Conservation (phyloP, 2,888 invertebrate species). For the Eumacrocentrus americanus region DNA sequence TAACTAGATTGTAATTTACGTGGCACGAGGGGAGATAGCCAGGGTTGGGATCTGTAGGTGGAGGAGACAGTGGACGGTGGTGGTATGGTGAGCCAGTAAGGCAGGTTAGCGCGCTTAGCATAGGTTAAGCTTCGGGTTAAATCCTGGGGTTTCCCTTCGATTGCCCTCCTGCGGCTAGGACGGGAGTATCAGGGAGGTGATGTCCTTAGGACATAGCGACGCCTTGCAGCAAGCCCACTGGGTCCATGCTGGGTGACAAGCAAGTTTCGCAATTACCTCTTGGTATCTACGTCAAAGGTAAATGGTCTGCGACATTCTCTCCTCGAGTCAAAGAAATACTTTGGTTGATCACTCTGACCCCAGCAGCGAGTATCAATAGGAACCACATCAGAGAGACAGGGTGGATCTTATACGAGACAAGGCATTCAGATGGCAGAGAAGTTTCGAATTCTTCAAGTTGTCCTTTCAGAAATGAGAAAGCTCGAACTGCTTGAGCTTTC, state of each 20-base stretch:
- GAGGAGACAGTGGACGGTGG: slow-evolving; percentile 14
- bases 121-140: slow-evolving; percentile 56
- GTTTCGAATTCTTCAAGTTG: slow-evolving; percentile 12
- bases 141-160: slow-evolving; percentile 54
- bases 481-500: no score
- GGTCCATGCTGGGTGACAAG: neutral
- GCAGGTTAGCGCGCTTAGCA: slow-evolving; percentile 55
- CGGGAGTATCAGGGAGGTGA: slow-evolving; percentile 26
- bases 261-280: slow-evolving; percentile 5
- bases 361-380: neutral
- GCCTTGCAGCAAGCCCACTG: neutral
- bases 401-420: neutral
- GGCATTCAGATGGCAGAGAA: neutral
- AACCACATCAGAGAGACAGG: neutral
- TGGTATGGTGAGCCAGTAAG: slow-evolving; percentile 46
- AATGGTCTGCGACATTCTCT: neutral
- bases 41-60: neutral
- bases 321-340: neutral
- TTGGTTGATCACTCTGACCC: neutral
- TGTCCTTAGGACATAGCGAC: neutral
- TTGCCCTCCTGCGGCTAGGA: slow-evolving; percentile 47
- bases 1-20: slow-evolving; percentile 57
- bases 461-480: slow-evolving; percentile 9
- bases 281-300: no score
- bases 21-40: slow-evolving; percentile 12